Evolutionary conservation across 1,140 invertebrate genomes (phyloP), one percentile per base, ranked within the genome.

Genomic region (Mercenaria mercenaria): DNA sequence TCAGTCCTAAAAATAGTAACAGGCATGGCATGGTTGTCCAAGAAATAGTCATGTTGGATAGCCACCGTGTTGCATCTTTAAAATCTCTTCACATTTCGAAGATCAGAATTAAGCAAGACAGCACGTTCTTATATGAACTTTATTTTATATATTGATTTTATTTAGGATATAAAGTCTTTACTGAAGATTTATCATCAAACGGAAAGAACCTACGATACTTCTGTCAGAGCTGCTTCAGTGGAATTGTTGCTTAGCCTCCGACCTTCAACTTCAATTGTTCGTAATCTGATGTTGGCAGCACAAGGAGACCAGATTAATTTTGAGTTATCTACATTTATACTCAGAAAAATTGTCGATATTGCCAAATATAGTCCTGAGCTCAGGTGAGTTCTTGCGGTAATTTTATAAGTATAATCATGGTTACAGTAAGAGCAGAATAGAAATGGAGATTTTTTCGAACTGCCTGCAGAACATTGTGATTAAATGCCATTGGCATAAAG

Each of bases 141-240:
- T 23, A 10, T 10, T 47, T 47, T 47, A 20, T 56, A 23, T 56
- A 20, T 56, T 6, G 6, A 15, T 56, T 56, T 56, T 15, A 90
- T 86, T 32, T 77, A 96, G 95, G 93, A 93, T 43, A 92, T 90
- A 69, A 74, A 91, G 52, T 74, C 85, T 18, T 67, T 96, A 81
- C 64, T 92, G 43, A 83, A 91, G 32, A 95, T 96, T 23, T 96
- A 94, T 88, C 93, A 95, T 72, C 95, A 96, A 76, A 95, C 89
- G 77, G 90, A 84, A 20, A 91, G 90, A n/a, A 81, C 64, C 32
- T 95, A 93, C 92, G 95, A 95, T 86, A 94, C 82, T 59, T 94
- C 93, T 91, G 94, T 95, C 13, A 67, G 95, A 74, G 77, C 92
- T 23, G 87, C 93, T 39, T 95, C 95, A 23, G 86, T 94, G 39